Evolutionary conservation across 2,113 vertebrate species (phyloP), one percentile per base, ranked within the genome.

Genomic region (Lepidothrix coronata): DNA sequence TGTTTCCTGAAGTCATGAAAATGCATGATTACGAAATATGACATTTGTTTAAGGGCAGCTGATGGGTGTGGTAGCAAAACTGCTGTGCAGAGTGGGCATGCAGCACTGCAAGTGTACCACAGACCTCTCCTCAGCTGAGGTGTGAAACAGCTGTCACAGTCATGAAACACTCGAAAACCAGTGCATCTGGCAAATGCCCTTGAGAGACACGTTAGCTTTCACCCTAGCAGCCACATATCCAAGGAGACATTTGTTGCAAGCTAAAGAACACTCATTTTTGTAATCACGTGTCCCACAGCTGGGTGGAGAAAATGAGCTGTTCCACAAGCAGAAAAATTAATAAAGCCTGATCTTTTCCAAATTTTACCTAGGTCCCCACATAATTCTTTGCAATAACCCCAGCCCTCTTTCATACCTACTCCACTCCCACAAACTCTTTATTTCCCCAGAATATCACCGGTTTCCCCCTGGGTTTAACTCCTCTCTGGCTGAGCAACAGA

Each of bases 21-120:
- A 88, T 33, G 27, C n/a, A 33, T 2, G 3, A 5, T 68, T 79
- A 61, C 33, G 65, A 82, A 82, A 63, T 31, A 54, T 5, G 37
- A 8, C 10, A 1, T 54, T 44, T 49, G 4, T 51, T 70, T 44
- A 43, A 11, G 33, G 6, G 14, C 61, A 39, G 51, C 55, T 78
- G 68, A 46, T 55, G 23, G 4, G 30, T 62, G 61, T 89, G 52
- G 51, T 58, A 39, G 76, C 28, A 70, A 33, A 95, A 65, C 20
- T 0, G 0, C 28, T 17, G 39, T 0, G 0, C n/a, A 23, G 72
- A 35, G 44, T 9, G 23, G 25, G 41, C 76, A 24, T 6, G 46
- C 46, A 31, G 67, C n/a, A 37, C 16, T 1, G 0, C 44, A 61
- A 2, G 23, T 0, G 0, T 22, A 13, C 43, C 33, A 30, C 0